These are phyloP conservation scores for Bradynema listronoti DNA, from an alignment of 1,140 invertebrate genomes.

Conservation along the genomic window DNA sequence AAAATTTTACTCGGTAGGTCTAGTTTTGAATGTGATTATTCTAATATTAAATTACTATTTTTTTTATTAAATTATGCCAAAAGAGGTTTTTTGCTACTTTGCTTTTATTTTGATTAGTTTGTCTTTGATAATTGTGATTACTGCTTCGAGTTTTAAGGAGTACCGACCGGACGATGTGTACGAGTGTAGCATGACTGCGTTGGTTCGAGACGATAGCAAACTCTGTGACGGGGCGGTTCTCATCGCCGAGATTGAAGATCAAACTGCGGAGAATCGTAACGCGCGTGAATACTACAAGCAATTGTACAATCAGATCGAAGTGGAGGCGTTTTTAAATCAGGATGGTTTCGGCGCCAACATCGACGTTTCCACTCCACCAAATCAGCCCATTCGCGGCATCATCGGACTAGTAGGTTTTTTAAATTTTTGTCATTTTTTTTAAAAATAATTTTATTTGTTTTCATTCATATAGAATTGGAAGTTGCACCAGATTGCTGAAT, in stretches of 20 bases:
- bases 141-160: slow-evolving; percentile 24
- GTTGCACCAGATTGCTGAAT: slow-evolving; percentile 27
- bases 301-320: slow-evolving; percentile 33
- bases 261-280: slow-evolving; percentile 21
- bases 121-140: background rate
- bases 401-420: slow-evolving; percentile 30
- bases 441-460: too few relatives aligned
- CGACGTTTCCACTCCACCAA: background rate
- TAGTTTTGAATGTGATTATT: too few relatives aligned
- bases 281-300: slow-evolving; percentile 29
- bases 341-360: slow-evolving; percentile 15
- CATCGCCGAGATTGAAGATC: slow-evolving; percentile 10
- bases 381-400: slow-evolving; percentile 23
- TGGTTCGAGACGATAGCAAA: background rate
- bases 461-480: slow-evolving; percentile 41
- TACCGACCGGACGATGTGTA: slow-evolving; percentile 26
- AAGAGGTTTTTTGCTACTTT: too few relatives aligned
- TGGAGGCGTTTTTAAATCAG: slow-evolving; percentile 34
- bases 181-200: background rate
- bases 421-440: too few relatives aligned
- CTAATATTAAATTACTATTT: too few relatives aligned
- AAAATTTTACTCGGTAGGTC: slow-evolving; percentile 38
- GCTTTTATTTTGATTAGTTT: background rate
- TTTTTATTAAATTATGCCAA: too few relatives aligned
- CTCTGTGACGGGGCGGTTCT: slow-evolving; percentile 2